Percentiles rank a stretch among this genome's conserved stretches.
phyloP scores from a whole-genome alignment of 2,113 vertebrate species.

The Callopanchax toddi region DNA sequence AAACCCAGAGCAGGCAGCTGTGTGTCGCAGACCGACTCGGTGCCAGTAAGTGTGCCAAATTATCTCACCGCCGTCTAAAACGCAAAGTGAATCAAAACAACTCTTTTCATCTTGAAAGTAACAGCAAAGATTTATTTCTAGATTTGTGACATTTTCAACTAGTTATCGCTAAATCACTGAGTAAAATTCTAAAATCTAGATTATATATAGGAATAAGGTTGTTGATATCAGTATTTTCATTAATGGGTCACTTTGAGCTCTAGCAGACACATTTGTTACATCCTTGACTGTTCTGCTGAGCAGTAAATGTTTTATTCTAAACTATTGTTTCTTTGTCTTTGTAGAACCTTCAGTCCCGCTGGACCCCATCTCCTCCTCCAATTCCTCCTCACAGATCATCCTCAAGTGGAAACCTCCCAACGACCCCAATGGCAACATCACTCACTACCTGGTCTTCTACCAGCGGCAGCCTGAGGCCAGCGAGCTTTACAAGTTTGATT shows the following conservation, averaged over 20 bases:
- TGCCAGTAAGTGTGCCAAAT: constrained; percentile 25
- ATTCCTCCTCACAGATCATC: constrained; percentile 93
- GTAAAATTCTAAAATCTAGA: too few species aligned
- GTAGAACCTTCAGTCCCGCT: constrained; percentile 91
- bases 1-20: constrained; percentile 28
- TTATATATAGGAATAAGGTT: too few species aligned
- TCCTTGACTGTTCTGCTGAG: background rate
- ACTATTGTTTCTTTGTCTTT: background rate
- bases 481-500: constrained; percentile 92
- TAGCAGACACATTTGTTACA: too few species aligned
- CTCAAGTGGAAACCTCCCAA: constrained; percentile 96
- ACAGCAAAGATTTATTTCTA: constrained; percentile 2
- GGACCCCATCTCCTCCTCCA: constrained; percentile 92
- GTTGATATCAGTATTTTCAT: too few species aligned
- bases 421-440: constrained; percentile 96
- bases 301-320: background rate
- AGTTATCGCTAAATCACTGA: background rate
- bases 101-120: constrained; percentile 1
- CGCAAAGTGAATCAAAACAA: constrained; percentile 38
- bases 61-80: constrained; percentile 18
- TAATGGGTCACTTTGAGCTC: too few species aligned
- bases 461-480: constrained; percentile 90
- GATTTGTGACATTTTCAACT: background rate
- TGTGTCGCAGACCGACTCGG: constrained; percentile 5
- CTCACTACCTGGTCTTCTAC: constrained; percentile 94